These are phyloP conservation scores for Bombycilla garrulus DNA, from an alignment of 2,113 vertebrate species.

Conservation along the genomic window DNA sequence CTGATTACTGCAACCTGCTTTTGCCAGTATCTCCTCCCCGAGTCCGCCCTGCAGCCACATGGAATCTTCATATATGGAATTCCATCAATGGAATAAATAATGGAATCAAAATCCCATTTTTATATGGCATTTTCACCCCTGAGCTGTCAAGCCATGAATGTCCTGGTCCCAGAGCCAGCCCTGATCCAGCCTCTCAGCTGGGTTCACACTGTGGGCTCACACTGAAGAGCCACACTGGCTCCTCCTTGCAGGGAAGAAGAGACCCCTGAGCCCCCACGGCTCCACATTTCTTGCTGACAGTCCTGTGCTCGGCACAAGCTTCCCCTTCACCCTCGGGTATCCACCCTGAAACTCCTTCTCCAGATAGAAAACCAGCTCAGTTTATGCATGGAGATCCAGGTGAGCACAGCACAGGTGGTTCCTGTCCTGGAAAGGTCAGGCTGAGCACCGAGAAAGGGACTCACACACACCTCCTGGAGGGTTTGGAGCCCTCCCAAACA, in stretches of 20 bases:
- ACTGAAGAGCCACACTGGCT: not conserved
- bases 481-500: not conserved
- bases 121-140: not conserved
- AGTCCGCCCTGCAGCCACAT: not conserved
- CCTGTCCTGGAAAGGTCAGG: not conserved
- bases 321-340: not conserved
- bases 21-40: not conserved
- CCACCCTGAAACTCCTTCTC: not conserved
- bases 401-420: not conserved
- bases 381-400: not conserved
- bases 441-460: not conserved
- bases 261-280: not conserved
- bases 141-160: not conserved
- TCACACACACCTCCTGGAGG: not conserved
- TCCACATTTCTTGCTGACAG: not conserved
- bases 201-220: not conserved
- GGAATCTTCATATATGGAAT: too few relatives aligned
- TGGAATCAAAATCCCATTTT: too few relatives aligned
- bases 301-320: not conserved
- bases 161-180: not conserved
- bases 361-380: not conserved
- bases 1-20: not conserved
- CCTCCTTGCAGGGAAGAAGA: not conserved
- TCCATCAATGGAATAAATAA: too few relatives aligned
- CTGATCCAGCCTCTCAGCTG: not conserved